A percentile compares a stretch with the other conserved stretches of the same genome.
Evolutionary conservation across 1,140 invertebrate species (phyloP).

Genomic region (Drosophila arawakana): DNA sequence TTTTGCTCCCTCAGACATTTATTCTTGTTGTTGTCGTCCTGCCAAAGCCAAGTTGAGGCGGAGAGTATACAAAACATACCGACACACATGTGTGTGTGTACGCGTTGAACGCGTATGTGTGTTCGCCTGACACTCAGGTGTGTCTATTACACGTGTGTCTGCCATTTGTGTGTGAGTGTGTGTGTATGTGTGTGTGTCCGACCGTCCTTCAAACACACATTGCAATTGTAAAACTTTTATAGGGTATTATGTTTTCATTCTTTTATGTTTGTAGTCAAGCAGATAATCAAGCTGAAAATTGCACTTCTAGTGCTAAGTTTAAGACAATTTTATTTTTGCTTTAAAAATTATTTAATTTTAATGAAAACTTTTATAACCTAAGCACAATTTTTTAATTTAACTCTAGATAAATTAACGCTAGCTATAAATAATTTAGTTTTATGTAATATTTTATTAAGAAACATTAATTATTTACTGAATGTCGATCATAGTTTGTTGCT

Average conservation of each 20-base stretch:
- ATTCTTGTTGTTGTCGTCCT: slow-evolving; percentile 18
- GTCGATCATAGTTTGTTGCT: too few species aligned
- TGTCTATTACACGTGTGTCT: slow-evolving; percentile 35
- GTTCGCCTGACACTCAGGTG: slow-evolving; percentile 28
- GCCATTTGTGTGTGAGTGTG: slow-evolving; percentile 35
- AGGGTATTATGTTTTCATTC: slow-evolving; percentile 9
- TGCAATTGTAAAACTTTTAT: slow-evolving; percentile 22
- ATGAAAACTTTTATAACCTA: too few species aligned
- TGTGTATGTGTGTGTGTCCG: slow-evolving; percentile 8
- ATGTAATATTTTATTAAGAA: too few species aligned
- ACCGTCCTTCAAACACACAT: slow-evolving; percentile 56
- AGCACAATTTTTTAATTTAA: too few species aligned
- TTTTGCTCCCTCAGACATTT: slow-evolving; percentile 56
- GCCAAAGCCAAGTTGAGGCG: slow-evolving; percentile 41
- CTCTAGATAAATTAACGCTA: too few species aligned
- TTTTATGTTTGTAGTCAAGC: background rate
- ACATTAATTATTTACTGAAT: too few species aligned
- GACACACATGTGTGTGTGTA: background rate
- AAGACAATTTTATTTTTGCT: too few species aligned
- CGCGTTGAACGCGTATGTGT: slow-evolving; percentile 3
- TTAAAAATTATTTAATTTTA: too few species aligned
- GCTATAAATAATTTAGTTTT: too few species aligned
- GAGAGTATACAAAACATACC: slow-evolving; percentile 20
- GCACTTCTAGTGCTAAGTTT: too few species aligned
- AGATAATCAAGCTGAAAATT: background rate